Evolutionary conservation across 2,888 invertebrate species (phyloP), one percentile per base, ranked within the genome.

Genomic region (Eupithecia insigniata): DNA sequence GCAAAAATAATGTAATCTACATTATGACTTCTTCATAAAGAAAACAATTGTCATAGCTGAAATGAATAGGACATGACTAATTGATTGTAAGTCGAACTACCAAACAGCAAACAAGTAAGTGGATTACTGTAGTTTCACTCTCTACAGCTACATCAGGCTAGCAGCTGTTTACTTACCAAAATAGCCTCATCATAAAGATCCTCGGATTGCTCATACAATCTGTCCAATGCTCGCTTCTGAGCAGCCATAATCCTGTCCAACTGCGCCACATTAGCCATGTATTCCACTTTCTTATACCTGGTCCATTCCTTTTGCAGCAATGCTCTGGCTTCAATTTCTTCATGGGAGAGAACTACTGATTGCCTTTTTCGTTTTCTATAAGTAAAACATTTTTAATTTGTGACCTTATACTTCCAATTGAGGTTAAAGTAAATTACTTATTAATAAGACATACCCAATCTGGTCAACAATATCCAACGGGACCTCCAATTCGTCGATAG

Each of bases 131-230:
- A n/a, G n/a, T 16, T 39, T 39, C 18, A 5, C 39, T 39, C n/a
- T 7, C 43, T 46, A n/a, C 6, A 46, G n/a, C 43, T 46, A 0
- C 2, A 1, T 51, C 26, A 55, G n/a, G 55, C 8, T 4, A 55
- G 26, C 55, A 55, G 26, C 55, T 26, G 12, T 26, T n/a, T n/a
- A 60, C 65, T 96, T 98, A 97, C 97, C 95, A 96, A 95, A 78
- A 98, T 96, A 22, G 99, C 99, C 85, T 96, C 97, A 85, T 96
- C 95, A 88, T 99, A 99, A 0, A 99, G 94, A 55, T 98, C 97
- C 83, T 98, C 97, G 0, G 98, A 98, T 83, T 97, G 97, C 32
- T 95, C 95, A 81, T 96, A 95, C 10, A 99, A 92, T 87, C 97
- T 97, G 70, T 96, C 95, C 3, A 99, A 90, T 0, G 99, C 99